Conservation (phyloP, 2,888 invertebrate genomes). For the Megalurothrips usitatus region DNA sequence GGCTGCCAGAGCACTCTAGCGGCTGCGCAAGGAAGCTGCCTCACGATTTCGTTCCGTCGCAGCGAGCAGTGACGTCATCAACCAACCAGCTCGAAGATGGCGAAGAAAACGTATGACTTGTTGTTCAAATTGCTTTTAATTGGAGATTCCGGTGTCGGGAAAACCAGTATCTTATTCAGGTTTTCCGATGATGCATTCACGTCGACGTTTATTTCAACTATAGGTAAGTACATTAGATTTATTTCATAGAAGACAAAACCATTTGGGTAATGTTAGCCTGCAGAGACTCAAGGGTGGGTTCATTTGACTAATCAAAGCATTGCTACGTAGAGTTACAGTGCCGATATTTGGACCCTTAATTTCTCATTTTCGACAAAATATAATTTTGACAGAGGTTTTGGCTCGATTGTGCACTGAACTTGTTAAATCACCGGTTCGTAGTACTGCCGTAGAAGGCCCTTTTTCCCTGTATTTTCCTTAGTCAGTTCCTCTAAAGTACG, state of each 20-base stretch:
- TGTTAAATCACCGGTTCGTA: too few relatives aligned
- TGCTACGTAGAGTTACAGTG: background rate
- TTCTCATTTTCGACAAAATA: background rate
- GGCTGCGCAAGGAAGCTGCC: background rate
- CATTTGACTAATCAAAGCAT: slow-evolving; percentile 26
- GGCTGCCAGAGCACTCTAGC: background rate
- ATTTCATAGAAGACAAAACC: background rate
- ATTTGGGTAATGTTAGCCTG: background rate
- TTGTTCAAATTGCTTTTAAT: slow-evolving; percentile 87
- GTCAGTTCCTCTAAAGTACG: too few relatives aligned
- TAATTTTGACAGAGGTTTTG: too few relatives aligned
- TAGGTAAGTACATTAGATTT: slow-evolving; percentile 62
- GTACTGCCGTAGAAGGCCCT: too few relatives aligned
- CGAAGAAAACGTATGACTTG: slow-evolving; percentile 92
- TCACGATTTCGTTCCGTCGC: background rate
- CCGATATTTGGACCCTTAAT: background rate
- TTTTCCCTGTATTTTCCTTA: too few relatives aligned
- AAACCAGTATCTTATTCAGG: slow-evolving; percentile 89
- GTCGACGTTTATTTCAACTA: slow-evolving; percentile 91
- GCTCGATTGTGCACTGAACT: too few relatives aligned
- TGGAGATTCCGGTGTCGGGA: slow-evolving; percentile 91
- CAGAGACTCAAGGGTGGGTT: slow-evolving; percentile 8
- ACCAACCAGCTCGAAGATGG: slow-evolving; percentile 57
- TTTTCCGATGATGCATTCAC: slow-evolving; percentile 95
- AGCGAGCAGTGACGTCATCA: slow-evolving; percentile 35